These are phyloP conservation scores for Anabas testudineus DNA, from an alignment of 2,797 vertebrate genomes.

Conservation along the genomic window DNA sequence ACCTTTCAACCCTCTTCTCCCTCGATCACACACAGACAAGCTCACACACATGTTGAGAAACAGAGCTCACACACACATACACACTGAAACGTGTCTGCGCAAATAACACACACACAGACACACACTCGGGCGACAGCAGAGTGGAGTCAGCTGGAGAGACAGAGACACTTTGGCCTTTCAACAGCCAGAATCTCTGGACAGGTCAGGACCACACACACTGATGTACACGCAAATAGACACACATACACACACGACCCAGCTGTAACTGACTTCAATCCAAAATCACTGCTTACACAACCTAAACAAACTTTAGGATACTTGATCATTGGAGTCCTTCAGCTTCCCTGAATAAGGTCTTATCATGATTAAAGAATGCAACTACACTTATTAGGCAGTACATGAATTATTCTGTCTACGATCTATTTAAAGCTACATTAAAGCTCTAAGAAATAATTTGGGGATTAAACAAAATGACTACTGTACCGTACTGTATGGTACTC, in stretches of 20 bases:
- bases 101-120: constrained; percentile 29
- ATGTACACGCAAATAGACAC: constrained; percentile 45
- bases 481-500: not conserved
- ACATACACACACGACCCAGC: constrained; percentile 60
- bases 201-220: constrained; percentile 87
- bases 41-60: constrained; percentile 53
- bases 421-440: not conserved
- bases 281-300: constrained; percentile 44
- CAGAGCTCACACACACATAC: constrained; percentile 43
- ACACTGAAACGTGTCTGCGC: constrained; percentile 47
- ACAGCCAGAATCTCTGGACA: constrained; percentile 79
- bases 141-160: constrained; percentile 84
- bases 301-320: constrained; percentile 7
- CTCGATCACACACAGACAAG: constrained; percentile 52
- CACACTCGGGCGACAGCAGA: constrained; percentile 75
- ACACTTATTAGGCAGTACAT: not conserved
- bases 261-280: constrained; percentile 45
- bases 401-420: not conserved
- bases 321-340: not conserved
- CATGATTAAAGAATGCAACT: not conserved
- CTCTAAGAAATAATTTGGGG: not conserved
- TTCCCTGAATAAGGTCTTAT: not conserved
- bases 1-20: constrained; percentile 72
- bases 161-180: constrained; percentile 82
- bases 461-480: not conserved